phyloP scores from a whole-genome alignment of 2,797 vertebrate species.

The Alauda arvensis region DNA sequence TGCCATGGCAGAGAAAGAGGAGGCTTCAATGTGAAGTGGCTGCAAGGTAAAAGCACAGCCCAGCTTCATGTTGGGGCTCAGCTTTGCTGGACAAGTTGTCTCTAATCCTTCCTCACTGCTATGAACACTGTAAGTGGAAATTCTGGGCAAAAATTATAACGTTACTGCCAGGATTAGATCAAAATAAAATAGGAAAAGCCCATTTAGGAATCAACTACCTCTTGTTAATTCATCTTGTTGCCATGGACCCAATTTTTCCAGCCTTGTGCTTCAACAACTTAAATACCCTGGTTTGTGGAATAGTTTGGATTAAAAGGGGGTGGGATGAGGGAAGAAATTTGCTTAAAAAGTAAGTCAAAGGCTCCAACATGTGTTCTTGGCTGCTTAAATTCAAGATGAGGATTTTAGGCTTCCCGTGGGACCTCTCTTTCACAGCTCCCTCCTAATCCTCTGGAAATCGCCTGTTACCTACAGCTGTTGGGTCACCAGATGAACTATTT shows the following conservation, averaged over 20 bases:
- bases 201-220: not conserved
- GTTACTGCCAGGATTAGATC: not conserved
- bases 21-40: not conserved
- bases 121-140: not conserved
- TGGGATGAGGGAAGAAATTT: not conserved
- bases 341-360: slow-evolving; percentile 45
- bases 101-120: not conserved
- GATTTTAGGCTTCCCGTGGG: slow-evolving; percentile 70
- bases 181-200: not conserved
- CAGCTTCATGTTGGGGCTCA: not conserved
- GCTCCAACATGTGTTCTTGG: slow-evolving; percentile 62
- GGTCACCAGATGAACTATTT: slow-evolving; percentile 74
- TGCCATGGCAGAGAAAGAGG: not conserved
- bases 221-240: not conserved
- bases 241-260: not conserved
- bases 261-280: not conserved
- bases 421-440: slow-evolving; percentile 71
- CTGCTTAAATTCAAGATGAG: slow-evolving; percentile 53
- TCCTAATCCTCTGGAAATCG: slow-evolving; percentile 78
- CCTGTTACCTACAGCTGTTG: slow-evolving; percentile 78
- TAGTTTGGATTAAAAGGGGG: not conserved
- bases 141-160: not conserved
- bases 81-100: not conserved
- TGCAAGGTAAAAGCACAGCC: not conserved
- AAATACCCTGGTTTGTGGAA: not conserved